Evolutionary conservation across 1,140 invertebrate species (phyloP).

Genomic region (Meloidogyne floridensis): DNA sequence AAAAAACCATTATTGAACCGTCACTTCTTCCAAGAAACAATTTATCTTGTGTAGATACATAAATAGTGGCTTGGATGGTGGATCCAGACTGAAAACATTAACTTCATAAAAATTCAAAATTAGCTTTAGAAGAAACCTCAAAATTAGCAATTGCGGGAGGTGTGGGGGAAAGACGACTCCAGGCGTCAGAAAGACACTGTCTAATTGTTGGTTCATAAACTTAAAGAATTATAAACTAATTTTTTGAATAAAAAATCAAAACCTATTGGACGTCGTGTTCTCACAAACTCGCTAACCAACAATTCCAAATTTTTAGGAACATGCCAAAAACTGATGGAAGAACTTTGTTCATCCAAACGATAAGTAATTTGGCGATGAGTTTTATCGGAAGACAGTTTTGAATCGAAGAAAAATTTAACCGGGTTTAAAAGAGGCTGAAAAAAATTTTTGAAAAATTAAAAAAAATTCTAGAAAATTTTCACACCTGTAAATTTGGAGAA

Average conservation of each 20-base stretch:
- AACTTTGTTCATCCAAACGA: constrained; percentile 53
- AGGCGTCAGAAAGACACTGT: constrained; percentile 51
- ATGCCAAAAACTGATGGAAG: constrained; percentile 47
- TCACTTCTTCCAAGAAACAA: constrained; percentile 91
- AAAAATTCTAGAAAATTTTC: background rate
- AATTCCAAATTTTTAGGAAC: constrained; percentile 55
- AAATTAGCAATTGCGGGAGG: constrained; percentile 45
- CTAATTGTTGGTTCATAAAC: constrained; percentile 56
- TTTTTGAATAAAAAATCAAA: background rate
- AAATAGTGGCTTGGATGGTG: constrained; percentile 86
- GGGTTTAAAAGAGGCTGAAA: constrained; percentile 39
- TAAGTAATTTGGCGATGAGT: constrained; percentile 73
- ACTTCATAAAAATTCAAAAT: too few species aligned
- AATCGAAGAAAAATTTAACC: constrained; percentile 58
- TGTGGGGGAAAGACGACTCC: constrained; percentile 50
- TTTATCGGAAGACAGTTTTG: constrained; percentile 47
- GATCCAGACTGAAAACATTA: too few species aligned
- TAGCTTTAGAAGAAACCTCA: constrained; percentile 30
- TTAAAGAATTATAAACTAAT: constrained; percentile 37
- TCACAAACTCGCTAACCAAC: constrained; percentile 54
- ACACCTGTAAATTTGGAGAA: constrained; percentile 18
- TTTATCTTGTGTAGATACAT: constrained; percentile 85
- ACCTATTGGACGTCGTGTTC: constrained; percentile 52
- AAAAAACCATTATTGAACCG: constrained; percentile 73
- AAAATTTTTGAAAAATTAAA: background rate